These are phyloP conservation scores for Apotomis betuletana DNA, from an alignment of 2,888 invertebrate genomes.

Conservation along the genomic window DNA sequence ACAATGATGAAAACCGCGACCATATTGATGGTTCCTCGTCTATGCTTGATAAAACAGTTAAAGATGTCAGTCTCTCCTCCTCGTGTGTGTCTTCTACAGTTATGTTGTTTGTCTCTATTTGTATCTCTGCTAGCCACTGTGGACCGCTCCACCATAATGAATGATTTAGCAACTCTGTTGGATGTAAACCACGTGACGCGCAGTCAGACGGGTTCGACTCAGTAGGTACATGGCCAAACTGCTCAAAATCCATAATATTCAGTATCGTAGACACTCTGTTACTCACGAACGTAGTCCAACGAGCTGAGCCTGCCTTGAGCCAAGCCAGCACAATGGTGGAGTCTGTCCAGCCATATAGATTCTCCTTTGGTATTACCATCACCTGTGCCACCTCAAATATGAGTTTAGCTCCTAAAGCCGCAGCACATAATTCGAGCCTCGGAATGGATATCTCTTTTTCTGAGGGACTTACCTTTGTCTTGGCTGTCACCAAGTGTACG, in stretches of 20 bases:
- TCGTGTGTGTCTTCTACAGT: conserved; percentile 11
- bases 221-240: not conserved
- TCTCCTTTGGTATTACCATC: conserved; percentile 18
- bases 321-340: conserved; percentile 1
- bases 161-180: conserved; percentile 3
- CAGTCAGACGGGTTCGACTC: conserved; percentile 33
- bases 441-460: conserved; percentile 45
- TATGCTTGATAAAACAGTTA: conserved; percentile 1
- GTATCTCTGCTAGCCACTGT: not conserved
- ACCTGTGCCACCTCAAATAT: conserved; percentile 39
- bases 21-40: conserved; percentile 8
- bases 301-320: conserved; percentile 8
- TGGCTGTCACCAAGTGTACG: conserved; percentile 20
- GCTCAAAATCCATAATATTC: not conserved
- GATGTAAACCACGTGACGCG: conserved; percentile 32
- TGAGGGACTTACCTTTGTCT: conserved; percentile 43
- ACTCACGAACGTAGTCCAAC: conserved; percentile 8
- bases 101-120: not conserved
- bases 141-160: conserved; percentile 12
- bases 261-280: conserved; percentile 1
- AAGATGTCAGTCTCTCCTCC: conserved; percentile 21
- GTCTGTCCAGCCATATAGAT: conserved; percentile 21
- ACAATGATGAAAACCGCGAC: conserved; percentile 31
- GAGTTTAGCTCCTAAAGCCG: conserved; percentile 41
- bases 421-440: conserved; percentile 45